Evolutionary conservation across 2,113 vertebrate genomes (phyloP), one percentile per base, ranked within the genome.

Genomic region (Origma solitaria): DNA sequence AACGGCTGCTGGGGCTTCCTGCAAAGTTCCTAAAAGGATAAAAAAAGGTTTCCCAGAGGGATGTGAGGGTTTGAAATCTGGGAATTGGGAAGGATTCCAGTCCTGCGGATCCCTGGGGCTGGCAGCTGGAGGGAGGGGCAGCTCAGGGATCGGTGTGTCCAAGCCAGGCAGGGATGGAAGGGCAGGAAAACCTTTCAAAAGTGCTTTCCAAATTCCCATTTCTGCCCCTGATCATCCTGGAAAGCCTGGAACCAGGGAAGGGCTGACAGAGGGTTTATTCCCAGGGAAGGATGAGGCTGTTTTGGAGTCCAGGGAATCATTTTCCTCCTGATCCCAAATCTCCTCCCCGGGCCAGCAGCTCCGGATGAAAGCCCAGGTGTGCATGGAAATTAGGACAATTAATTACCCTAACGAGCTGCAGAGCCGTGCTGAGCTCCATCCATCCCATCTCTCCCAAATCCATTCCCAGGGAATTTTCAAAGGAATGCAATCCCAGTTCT

Each of bases 381-480:
- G 50, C 2, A 1, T n/a, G 62, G 44, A 42, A 23, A 25, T 53
- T 2, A 12, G 23, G 10, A 4, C 25, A 6, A 25, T 28, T 21
- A 38, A 69, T 86, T 27, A 24, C 7, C 42, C n/a, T n/a, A 6
- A 72, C 0, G 37, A 94, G 62, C 80, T 79, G n/a, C n/a, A n/a
- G n/a, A n/a, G n/a, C n/a, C n/a, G n/a, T n/a, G n/a, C n/a, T n/a
- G n/a, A n/a, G 38, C 42, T 44, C 42, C 8, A 3, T 9, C 24
- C 11, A 3, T 78, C 64, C 69, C 6, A 7, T 4, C 30, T 38
- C 25, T n/a, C 23, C n/a, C 0, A 0, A 11, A 2, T 23, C 64
- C 3, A 3, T 18, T 24, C 44, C 2, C 38, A 16, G 71, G 9
- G 44, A 45, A 45, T 45, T 45, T 15, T 45, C 44, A 45, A 20